Evolutionary conservation across 2,797 vertebrate species (phyloP), one percentile per base, ranked within the genome.

Genomic region (Dendrocincla fuliginosa): DNA sequence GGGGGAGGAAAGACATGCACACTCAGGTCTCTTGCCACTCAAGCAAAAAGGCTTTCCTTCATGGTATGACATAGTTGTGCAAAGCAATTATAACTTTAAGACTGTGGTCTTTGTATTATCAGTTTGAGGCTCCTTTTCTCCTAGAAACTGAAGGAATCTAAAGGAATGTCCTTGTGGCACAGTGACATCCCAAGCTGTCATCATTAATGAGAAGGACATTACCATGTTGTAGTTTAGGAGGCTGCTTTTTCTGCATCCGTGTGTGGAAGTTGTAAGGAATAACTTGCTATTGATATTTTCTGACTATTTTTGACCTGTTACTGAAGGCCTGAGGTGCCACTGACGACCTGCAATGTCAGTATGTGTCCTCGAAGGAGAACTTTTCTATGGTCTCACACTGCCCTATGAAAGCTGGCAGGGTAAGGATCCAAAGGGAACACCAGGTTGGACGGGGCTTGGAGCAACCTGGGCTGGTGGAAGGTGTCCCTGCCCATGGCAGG

Each of bases 61-160:
- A 3, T 46, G 57, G 59, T 55, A 4, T 4, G 33, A 14, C 2
- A 10, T 3, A 8, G 6, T 27, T 2, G 6, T 39, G 25, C 33
- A 32, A 50, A 83, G 35, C 63, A 56, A 24, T 35, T 24, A 25
- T 1, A 2, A 0, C 50, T 77, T 56, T 9, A 16, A 80, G 24
- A 10, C 22, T 0, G 0, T 15, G 22, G 5, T 35, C 27, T 49
- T 23, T 65, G 13, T 47, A 1, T 35, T 25, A 4, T 16, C 20
- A 32, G 10, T 2, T 7, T 35, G 18, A 37, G 27, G n/a, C 25
- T 65, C 27, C 60, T 47, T 59, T 55, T 13, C n/a, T 71, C 49
- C 53, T 78, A 15, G 37, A 75, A 83, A n/a, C 23, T 4, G 10
- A 8, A 61, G 5, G 39, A 44, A 2, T 65, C 49, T 46, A 25